phyloP scores from a whole-genome alignment of 2,888 invertebrate genomes.

The Coenonympha glycerion region DNA sequence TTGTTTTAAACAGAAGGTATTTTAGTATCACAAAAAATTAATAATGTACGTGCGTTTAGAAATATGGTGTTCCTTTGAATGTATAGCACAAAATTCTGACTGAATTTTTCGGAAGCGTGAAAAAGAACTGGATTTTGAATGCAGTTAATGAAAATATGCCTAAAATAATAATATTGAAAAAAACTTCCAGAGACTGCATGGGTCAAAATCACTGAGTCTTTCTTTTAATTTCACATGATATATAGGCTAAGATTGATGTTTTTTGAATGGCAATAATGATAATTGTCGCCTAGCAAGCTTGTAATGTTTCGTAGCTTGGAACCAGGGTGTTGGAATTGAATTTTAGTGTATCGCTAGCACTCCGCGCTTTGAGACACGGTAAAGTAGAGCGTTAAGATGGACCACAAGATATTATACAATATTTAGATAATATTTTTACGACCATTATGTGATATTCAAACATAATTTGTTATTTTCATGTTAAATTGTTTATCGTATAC shows the following conservation, averaged over 20 bases:
- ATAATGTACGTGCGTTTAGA: too few species aligned
- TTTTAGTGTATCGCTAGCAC: constrained; percentile 20
- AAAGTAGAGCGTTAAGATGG: constrained; percentile 53
- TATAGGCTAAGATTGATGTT: not conserved
- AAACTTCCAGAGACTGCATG: too few species aligned
- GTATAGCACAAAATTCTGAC: too few species aligned
- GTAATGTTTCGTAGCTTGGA: constrained; percentile 1
- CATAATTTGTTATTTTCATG: constrained; percentile 63
- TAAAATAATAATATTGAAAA: not conserved
- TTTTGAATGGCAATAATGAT: not conserved
- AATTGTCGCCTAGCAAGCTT: not conserved
- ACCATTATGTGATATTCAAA: constrained; percentile 74
- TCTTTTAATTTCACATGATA: too few species aligned
- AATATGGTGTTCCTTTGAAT: too few species aligned
- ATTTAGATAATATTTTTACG: constrained; percentile 52
- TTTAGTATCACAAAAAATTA: too few species aligned
- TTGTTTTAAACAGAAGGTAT: too few species aligned
- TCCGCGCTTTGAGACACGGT: constrained; percentile 41
- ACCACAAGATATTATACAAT: constrained; percentile 63
- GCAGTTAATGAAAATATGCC: too few species aligned
- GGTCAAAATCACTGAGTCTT: too few species aligned
- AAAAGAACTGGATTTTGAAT: too few species aligned
- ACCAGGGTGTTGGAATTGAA: constrained; percentile 2
- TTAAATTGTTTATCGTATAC: constrained; percentile 60
- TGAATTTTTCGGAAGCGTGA: too few species aligned